Evolutionary conservation across 2,113 vertebrate species (phyloP), one percentile per base, ranked within the genome.

Genomic region (Gymnarchus niloticus): DNA sequence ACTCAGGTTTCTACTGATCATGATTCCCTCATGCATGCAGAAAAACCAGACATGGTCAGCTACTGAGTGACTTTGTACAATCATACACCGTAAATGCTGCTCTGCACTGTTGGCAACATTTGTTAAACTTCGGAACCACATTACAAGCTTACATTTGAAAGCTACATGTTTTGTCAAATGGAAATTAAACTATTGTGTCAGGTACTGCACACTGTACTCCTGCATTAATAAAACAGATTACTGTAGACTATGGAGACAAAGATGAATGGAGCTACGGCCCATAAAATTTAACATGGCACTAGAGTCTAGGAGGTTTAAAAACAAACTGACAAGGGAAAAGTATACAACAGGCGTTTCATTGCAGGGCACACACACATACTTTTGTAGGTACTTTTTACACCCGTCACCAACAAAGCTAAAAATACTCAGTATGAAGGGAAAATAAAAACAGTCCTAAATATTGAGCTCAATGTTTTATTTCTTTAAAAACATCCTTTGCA

Each of bases 301-400:
- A 73, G 65, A 41, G 65, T 73, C 41, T 73, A 73, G 65, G 65
- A 73, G 65, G 65, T 73, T 73, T 73, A 73, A 73, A n/a, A n/a
- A n/a, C 41, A 73, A 73, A 73, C 65, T 73, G 65, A 73, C 33
- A 73, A 19, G 65, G 65, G 65, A 73, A 73, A 73, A 73, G 65
- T 73, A 73, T 73, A 73, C 65, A 73, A 73, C 14, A 41, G 33
- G 33, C 33, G 65, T 73, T 73, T 73, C 12, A 73, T 73, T 12
- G 65, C 19, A 37, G 41, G 65, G 33, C 61, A 69, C 61, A 56
- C 54, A 56, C 54, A 69, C 12, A 41, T 73, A 41, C 65, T 73
- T 73, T 41, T 14, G 33, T 37, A 73, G 65, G 65, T 65, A 28
- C 33, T 33, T 17, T 17, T 33, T 65, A 65, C 28, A 65, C 28